Evolutionary conservation across 2,113 vertebrate genomes (phyloP).

Genomic region (Marmota flaviventris): DNA sequence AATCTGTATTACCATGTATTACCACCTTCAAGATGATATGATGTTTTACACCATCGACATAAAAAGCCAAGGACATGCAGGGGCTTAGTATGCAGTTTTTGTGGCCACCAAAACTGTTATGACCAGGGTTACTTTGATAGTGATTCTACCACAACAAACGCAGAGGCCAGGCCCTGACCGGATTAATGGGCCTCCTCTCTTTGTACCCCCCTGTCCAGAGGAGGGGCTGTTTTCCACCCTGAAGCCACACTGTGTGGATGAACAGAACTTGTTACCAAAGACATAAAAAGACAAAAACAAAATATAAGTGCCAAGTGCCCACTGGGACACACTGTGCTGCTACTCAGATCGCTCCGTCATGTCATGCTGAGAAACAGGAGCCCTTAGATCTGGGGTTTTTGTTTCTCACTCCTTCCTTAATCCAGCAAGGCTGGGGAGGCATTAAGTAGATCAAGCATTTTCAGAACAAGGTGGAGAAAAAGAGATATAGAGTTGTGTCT

Average conservation of each 20-base stretch:
- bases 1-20: too few species aligned
- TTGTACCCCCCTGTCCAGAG: background rate
- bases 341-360: accelerated
- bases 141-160: background rate
- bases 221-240: background rate
- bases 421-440: conserved; percentile 20
- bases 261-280: background rate
- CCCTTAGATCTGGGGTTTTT: background rate
- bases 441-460: conserved; percentile 35
- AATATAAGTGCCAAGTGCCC: background rate
- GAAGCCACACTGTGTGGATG: background rate
- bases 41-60: background rate
- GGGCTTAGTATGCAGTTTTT: accelerated
- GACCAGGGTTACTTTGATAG: too few species aligned
- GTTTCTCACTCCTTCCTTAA: conserved; percentile 54
- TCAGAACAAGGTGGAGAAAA: conserved; percentile 35
- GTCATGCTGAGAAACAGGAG: conserved; percentile 14
- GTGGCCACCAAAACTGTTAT: too few species aligned
- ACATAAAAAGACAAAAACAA: background rate
- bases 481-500: background rate
- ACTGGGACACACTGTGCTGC: accelerated
- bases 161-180: too few species aligned
- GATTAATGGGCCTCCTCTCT: background rate
- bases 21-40: background rate
- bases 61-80: too few species aligned